Base-by-base conservation (phyloP, 1,140 invertebrate species). In the Bilobella aurantiaca region DNA sequence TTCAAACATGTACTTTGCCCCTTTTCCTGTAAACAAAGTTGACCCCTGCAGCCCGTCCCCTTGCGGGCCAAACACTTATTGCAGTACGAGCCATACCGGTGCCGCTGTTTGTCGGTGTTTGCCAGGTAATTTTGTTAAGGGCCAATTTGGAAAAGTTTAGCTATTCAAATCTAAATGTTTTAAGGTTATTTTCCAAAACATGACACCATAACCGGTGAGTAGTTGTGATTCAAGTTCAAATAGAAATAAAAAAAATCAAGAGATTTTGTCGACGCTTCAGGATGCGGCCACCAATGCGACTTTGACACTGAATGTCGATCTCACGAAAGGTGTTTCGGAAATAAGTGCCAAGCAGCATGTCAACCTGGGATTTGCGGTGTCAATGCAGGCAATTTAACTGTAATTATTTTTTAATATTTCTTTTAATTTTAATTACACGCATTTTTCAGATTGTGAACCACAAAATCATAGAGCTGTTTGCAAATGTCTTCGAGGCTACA, bases 41-140 rank as follows among this genome's bases (percentile, higher is more conserved):
- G 88, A 89, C 73, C 82, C 86, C 18, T 91, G 88, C 73, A 83
- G 87, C 73, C 87, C 87, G 1, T 87, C 83, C 62, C 88, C 88
- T 0, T 92, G 89, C 65, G 90, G 90, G 30, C 67, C 76, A 28
- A 91, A 91, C 75, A 90, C 88, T 1, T 84, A 72, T 27, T 74
- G 74, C 57, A 70, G 66, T 30, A 68, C 69, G 18, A 73, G 73
- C 58, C 27, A 59, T 14, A 63, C 23, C 2, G 74, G 74, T 1
- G 69, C 73, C 25, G 74, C 74, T 1, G 67, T 74, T 58, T 74
- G 74, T 37, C 62, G 73, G 16, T 77, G 76, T 67, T 37, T 74
- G 8, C 71, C 73, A 5, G 49, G 49, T 53, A 53, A n/a, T n/a
- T n/a, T n/a, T n/a, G n/a, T n/a, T n/a, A n/a, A n/a, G n/a, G n/a